Conservation (phyloP, 2,113 vertebrate species). For the Rana temporaria region DNA sequence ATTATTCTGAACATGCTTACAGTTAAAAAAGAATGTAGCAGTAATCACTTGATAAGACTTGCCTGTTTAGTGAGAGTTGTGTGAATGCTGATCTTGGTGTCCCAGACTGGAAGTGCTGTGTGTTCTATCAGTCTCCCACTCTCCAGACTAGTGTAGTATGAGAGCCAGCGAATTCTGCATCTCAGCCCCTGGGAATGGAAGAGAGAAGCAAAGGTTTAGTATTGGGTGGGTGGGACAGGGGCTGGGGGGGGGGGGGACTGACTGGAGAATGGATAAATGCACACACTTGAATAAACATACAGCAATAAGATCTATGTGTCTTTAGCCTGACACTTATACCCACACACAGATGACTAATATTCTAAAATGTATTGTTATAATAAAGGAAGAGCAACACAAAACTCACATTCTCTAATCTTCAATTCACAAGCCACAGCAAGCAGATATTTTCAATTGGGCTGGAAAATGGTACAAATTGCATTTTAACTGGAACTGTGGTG, state of each 20-base stretch:
- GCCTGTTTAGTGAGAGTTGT: not conserved
- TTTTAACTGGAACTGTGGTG: no score
- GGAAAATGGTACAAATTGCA: no score
- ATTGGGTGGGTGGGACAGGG: conserved; percentile 7
- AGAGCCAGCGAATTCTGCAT: not conserved
- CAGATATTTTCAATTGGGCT: no score
- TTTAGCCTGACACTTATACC: not conserved
- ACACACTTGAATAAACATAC: not conserved
- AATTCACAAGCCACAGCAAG: no score
- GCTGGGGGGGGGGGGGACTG: no score
- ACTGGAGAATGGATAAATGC: not conserved
- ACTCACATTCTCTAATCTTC: no score
- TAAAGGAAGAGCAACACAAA: no score
- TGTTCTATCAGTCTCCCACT: not conserved
- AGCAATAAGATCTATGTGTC: not conserved
- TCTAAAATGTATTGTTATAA: no score
- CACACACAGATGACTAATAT: not conserved
- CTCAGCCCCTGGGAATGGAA: not conserved
- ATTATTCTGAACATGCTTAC: no score
- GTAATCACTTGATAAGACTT: not conserved
- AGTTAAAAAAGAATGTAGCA: not conserved
- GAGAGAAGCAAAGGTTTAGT: not conserved
- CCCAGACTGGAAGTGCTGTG: not conserved
- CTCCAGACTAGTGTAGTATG: not conserved
- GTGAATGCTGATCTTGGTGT: not conserved